Evolutionary conservation across 2,797 vertebrate species (phyloP).

Genomic region (Acrossocheilus fasciatus): DNA sequence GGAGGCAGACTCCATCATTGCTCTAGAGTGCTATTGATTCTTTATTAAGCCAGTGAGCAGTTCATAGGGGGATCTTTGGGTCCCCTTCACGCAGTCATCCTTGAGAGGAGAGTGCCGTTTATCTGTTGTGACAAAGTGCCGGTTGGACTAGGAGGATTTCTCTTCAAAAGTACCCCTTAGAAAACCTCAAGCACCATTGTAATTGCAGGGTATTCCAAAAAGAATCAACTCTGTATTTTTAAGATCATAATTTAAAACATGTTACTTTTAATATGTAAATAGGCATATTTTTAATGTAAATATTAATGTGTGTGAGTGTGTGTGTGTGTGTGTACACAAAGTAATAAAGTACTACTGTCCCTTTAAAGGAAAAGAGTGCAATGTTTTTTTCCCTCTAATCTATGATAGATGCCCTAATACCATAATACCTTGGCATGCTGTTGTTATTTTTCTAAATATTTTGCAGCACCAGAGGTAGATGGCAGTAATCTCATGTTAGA

Average conservation of each 20-base stretch:
- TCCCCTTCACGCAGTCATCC: slow-evolving; percentile 61
- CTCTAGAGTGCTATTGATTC: slow-evolving; percentile 84
- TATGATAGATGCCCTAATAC: slow-evolving; percentile 50
- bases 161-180: slow-evolving; percentile 59
- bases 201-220: slow-evolving; percentile 37
- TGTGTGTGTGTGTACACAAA: neutral
- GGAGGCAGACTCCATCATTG: slow-evolving; percentile 61
- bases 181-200: slow-evolving; percentile 36
- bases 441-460: slow-evolving; percentile 50
- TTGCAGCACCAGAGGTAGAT: slow-evolving; percentile 23
- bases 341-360: neutral
- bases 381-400: slow-evolving; percentile 38
- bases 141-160: slow-evolving; percentile 58
- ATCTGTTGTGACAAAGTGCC: slow-evolving; percentile 76
- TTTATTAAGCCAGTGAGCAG: slow-evolving; percentile 80
- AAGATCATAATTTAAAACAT: neutral
- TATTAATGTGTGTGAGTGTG: neutral
- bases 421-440: slow-evolving; percentile 42
- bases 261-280: neutral
- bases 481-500: slow-evolving; percentile 42
- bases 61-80: slow-evolving; percentile 64
- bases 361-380: slow-evolving; percentile 19
- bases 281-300: neutral
- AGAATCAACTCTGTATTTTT: neutral
- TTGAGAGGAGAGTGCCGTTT: slow-evolving; percentile 72